Base-by-base conservation (phyloP, 2,888 invertebrate genomes). In the Clostera curtula region DNA sequence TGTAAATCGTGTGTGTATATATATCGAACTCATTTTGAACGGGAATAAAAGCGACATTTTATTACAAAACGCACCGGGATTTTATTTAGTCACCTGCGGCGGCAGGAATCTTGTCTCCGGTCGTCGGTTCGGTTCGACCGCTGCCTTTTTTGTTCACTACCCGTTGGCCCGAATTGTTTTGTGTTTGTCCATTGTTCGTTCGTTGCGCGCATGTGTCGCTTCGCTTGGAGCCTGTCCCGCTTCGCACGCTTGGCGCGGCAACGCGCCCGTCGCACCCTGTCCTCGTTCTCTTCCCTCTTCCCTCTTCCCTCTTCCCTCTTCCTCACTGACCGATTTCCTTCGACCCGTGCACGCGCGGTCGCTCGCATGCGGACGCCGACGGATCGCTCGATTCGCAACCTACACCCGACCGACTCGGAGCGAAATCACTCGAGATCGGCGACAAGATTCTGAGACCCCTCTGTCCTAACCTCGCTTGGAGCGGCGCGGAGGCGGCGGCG, bases 1-100 rank as follows among this genome's bases (percentile, higher is more conserved):
- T 77, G 79, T 82, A 80, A 77, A 82, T 80, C 76, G 75, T 76
- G 60, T 72, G 80, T 82, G 73, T 83, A 82, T 83, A 83, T 83
- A 83, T 83, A 83, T 77, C 71, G 82, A 79, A 74, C 59, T 57
- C 64, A 65, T 75, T 82, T 77, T 80, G 77, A 79, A 79, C 63
- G 68, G 58, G 67, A 77, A 79, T 73, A 76, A 79, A 73, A 75
- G 71, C 59, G 65, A 70, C 51, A 62, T 75, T 83, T 82, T 82
- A 80, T 70, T 77, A 80, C 73, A 77, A 80, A 80, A 71, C 57
- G 38, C 36, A 60, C 39, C 50, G 69, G 63, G 56, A 67, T 80
- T 80, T 79, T 57, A 77, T 80, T 80, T 75, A 46, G 20, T 31
- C 29, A 28, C 38, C 36, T 34, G 40, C 36, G 40, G 37, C 48